phyloP scores from a whole-genome alignment of 1,140 invertebrate species.

The Drosophila simulans region DNA sequence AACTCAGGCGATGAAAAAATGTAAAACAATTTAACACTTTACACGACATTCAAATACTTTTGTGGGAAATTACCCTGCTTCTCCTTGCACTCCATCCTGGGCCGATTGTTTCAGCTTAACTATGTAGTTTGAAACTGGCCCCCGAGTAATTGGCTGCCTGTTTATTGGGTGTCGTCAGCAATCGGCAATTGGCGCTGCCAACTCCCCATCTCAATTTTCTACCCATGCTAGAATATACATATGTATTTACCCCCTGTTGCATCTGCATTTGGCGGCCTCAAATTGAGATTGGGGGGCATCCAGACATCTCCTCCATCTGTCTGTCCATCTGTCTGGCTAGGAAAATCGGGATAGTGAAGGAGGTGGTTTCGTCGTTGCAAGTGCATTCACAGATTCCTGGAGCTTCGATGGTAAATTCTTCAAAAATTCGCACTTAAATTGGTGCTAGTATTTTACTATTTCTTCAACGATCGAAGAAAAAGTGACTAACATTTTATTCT shows the following conservation, averaged over 20 bases:
- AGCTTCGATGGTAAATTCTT: background rate
- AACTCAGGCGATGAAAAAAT: conserved; percentile 38
- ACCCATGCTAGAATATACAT: background rate
- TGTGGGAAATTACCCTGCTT: conserved; percentile 65
- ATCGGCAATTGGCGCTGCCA: conserved; percentile 71
- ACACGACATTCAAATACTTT: conserved; percentile 83
- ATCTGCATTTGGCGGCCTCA: conserved; percentile 25
- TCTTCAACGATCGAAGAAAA: background rate
- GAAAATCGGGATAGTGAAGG: background rate
- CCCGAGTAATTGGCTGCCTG: conserved; percentile 61
- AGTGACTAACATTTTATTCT: background rate
- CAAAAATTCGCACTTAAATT: conserved; percentile 16
- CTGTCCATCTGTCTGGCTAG: conserved; percentile 8
- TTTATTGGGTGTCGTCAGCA: conserved; percentile 81
- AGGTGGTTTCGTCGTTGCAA: conserved; percentile 1
- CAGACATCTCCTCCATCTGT: conserved; percentile 43
- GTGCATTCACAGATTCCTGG: conserved; percentile 21
- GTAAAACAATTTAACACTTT: conserved; percentile 83
- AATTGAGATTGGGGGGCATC: conserved; percentile 36
- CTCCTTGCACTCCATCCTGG: background rate
- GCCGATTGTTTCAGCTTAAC: conserved; percentile 55
- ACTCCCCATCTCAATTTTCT: conserved; percentile 5
- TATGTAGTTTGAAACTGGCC: conserved; percentile 13
- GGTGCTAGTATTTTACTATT: conserved; percentile 13
- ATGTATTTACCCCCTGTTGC: background rate